phyloP scores from a whole-genome alignment of 2,797 vertebrate species.

The Phataginus tetradactyla region DNA sequence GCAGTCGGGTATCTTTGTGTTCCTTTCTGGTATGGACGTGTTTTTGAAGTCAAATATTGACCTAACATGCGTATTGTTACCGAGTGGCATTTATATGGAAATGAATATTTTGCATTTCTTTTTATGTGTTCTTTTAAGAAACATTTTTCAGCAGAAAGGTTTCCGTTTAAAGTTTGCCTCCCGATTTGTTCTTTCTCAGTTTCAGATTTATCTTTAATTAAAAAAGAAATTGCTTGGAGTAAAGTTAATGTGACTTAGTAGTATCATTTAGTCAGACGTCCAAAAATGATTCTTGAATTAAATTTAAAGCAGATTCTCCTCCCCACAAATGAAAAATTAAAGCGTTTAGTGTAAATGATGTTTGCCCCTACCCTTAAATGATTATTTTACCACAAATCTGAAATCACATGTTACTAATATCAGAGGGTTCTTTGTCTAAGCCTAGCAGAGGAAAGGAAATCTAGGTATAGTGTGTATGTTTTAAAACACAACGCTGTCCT shows the following conservation, averaged over 20 bases:
- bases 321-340: background rate
- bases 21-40: background rate
- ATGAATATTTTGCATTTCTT: slow-evolving; percentile 24
- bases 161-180: slow-evolving; percentile 50
- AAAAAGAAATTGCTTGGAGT: background rate
- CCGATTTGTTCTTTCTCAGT: slow-evolving; percentile 35
- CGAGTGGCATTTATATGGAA: background rate
- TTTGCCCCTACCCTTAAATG: background rate
- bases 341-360: background rate
- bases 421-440: slow-evolving; percentile 32
- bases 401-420: slow-evolving; percentile 6
- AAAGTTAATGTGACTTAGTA: background rate
- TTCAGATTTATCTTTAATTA: slow-evolving; percentile 44
- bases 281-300: background rate
- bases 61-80: background rate
- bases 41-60: slow-evolving; percentile 18
- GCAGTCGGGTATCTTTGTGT: background rate
- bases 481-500: background rate
- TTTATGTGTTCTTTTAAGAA: slow-evolving; percentile 18
- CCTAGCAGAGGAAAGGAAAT: background rate
- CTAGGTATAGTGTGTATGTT: background rate
- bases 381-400: slow-evolving; percentile 49
- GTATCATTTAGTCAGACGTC: slow-evolving; percentile 18
- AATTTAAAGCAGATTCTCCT: slow-evolving; percentile 17
- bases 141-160: background rate